Percentiles rank a stretch among this genome's conserved stretches.
These are phyloP conservation scores for Clitarchus hookeri DNA, from an alignment of 2,888 invertebrate genomes.

Conservation along the genomic window DNA sequence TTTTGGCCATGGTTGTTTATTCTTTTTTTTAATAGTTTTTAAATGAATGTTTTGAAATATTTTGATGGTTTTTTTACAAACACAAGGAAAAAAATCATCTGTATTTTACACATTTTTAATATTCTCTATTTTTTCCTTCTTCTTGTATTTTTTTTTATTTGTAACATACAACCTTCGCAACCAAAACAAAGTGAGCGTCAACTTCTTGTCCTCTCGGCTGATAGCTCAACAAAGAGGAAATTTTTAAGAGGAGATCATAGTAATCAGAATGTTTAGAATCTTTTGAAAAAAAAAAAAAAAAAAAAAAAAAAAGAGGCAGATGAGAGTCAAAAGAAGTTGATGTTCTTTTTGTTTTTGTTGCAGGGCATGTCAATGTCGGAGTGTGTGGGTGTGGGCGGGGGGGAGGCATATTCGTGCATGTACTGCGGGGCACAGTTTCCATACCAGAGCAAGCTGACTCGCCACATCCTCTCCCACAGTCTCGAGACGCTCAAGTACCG, in stretches of 20 bases:
- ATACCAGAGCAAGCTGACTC: slow-evolving; percentile 87
- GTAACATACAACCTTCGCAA: slow-evolving; percentile 51
- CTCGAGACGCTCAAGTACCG: slow-evolving; percentile 86
- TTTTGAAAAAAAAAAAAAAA: slow-evolving; percentile 30
- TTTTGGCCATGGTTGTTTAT: slow-evolving; percentile 84
- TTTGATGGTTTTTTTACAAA: slow-evolving; percentile 27
- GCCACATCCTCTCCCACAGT: slow-evolving; percentile 87
- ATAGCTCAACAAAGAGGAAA: not conserved
- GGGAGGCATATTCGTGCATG: slow-evolving; percentile 76
- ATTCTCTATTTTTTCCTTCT: slow-evolving; percentile 8
- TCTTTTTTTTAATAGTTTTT: slow-evolving; percentile 48
- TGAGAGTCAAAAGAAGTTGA: slow-evolving; percentile 82
- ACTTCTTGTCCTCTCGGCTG: slow-evolving; percentile 68
- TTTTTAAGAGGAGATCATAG: slow-evolving; percentile 17
- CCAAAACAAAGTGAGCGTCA: slow-evolving; percentile 84
- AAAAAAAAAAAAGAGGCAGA: slow-evolving; percentile 37
- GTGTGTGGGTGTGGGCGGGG: slow-evolving; percentile 65
- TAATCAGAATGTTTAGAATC: slow-evolving; percentile 21
- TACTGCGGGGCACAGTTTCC: slow-evolving; percentile 89
- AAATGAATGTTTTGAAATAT: slow-evolving; percentile 37
- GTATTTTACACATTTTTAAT: slow-evolving; percentile 10
- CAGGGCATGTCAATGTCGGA: slow-evolving; percentile 54
- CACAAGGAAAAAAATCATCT: slow-evolving; percentile 11
- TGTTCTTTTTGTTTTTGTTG: slow-evolving; percentile 85
- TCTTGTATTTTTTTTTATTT: slow-evolving; percentile 6